These are phyloP conservation scores for Ammodytes marinus DNA, from an alignment of 2,113 vertebrate species.

Conservation along the genomic window DNA sequence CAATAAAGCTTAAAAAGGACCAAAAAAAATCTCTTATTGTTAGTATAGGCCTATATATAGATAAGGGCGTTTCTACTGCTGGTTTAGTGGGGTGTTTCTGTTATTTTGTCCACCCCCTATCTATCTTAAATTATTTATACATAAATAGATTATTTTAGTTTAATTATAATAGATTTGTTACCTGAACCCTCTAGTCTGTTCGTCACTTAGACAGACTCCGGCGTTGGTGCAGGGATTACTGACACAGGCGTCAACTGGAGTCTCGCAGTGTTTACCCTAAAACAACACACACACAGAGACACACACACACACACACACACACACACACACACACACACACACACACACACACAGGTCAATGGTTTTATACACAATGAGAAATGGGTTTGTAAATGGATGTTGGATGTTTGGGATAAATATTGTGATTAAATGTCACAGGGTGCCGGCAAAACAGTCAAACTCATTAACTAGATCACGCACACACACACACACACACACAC, in stretches of 20 bases:
- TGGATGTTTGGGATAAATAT: neutral
- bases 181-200: slow-evolving; percentile 86
- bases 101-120: too few species aligned
- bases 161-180: slow-evolving; percentile 66
- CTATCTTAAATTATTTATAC: too few species aligned
- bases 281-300: slow-evolving; percentile 14
- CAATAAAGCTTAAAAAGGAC: too few species aligned
- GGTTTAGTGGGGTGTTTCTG: neutral
- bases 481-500: slow-evolving; percentile 24
- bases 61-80: neutral
- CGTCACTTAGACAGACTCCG: slow-evolving; percentile 88
- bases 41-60: too few species aligned
- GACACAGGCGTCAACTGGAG: slow-evolving; percentile 87
- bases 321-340: slow-evolving; percentile 11
- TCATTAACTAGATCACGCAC: neutral
- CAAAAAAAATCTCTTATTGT: too few species aligned
- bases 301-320: slow-evolving; percentile 37
- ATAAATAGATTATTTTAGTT: too few species aligned
- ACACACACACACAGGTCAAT: neutral
- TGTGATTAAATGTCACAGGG: slow-evolving; percentile 20
- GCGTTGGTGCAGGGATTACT: slow-evolving; percentile 91
- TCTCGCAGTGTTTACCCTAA: slow-evolving; percentile 92
- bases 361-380: slow-evolving; percentile 9
- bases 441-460: neutral
- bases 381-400: neutral